These are phyloP conservation scores for Virgularia gustaviana DNA, from an alignment of 92 coral and sea anemone genomes.

Conservation along the genomic window DNA sequence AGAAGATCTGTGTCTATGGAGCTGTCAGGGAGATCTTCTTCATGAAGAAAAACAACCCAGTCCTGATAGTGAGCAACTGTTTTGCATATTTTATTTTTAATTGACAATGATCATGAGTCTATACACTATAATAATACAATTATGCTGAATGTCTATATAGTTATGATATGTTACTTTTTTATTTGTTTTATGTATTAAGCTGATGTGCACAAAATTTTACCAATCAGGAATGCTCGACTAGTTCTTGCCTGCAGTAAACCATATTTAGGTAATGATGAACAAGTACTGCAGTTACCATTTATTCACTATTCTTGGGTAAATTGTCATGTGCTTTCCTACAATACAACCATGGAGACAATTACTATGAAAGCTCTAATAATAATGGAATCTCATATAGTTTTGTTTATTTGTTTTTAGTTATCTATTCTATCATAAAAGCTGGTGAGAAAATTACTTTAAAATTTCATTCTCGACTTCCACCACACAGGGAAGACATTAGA, in stretches of 20 bases:
- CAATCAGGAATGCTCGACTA: slow-evolving; percentile 78
- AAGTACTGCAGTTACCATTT: too few relatives aligned
- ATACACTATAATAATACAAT: too few relatives aligned
- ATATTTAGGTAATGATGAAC: slow-evolving; percentile 75
- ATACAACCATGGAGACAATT: too few relatives aligned
- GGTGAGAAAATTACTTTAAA: slow-evolving; percentile 42
- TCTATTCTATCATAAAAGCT: slow-evolving; percentile 58
- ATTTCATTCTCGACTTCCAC: slow-evolving; percentile 63
- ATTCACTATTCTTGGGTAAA: too few relatives aligned
- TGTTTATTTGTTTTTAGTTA: slow-evolving; percentile 46
- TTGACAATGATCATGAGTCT: too few relatives aligned
- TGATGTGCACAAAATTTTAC: slow-evolving; percentile 79
- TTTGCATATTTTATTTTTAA: too few relatives aligned
- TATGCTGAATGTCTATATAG: too few relatives aligned
- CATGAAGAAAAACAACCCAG: slow-evolving; percentile 42
- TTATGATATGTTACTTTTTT: background rate
- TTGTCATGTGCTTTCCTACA: too few relatives aligned
- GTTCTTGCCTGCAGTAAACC: slow-evolving; percentile 79
- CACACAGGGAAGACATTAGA: slow-evolving; percentile 89
- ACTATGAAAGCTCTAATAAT: too few relatives aligned
- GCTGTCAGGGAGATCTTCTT: slow-evolving; percentile 70
- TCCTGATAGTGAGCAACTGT: slow-evolving; percentile 77
- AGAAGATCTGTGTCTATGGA: slow-evolving; percentile 85
- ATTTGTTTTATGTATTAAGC: slow-evolving; percentile 37
- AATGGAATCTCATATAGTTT: background rate